Percentiles rank a stretch among this genome's conserved stretches.
Conservation (phyloP, 1,140 invertebrate species). For the Drepana arcuata region DNA sequence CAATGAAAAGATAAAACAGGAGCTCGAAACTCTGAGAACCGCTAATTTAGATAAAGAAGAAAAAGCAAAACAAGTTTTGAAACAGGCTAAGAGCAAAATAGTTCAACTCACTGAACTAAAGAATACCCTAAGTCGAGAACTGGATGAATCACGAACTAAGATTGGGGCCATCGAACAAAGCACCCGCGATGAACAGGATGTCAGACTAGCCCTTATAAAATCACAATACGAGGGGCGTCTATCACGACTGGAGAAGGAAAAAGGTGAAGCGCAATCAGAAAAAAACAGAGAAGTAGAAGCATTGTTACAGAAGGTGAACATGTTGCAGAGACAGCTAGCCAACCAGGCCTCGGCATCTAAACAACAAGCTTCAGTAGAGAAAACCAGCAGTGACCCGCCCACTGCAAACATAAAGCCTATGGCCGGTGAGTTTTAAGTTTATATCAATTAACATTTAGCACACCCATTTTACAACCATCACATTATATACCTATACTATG, state of each 20-base stretch:
- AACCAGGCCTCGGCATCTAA: slow-evolving; percentile 78
- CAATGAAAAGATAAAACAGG: slow-evolving; percentile 78
- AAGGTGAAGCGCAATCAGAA: slow-evolving; percentile 77
- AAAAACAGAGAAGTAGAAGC: slow-evolving; percentile 82
- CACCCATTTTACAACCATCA: too few species aligned
- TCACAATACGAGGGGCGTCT: slow-evolving; percentile 82
- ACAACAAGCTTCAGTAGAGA: slow-evolving; percentile 77
- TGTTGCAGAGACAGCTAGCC: slow-evolving; percentile 86
- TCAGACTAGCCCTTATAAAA: slow-evolving; percentile 75
- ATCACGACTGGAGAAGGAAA: slow-evolving; percentile 83
- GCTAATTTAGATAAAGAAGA: slow-evolving; percentile 79
- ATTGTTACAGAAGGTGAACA: slow-evolving; percentile 79
- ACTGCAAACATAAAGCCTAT: slow-evolving; percentile 96
- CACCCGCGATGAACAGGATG: slow-evolving; percentile 74
- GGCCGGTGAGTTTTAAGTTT: slow-evolving; percentile 75
- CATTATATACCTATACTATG: too few species aligned
- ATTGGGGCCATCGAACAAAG: slow-evolving; percentile 67
- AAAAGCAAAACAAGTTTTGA: slow-evolving; percentile 80
- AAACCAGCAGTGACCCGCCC: slow-evolving; percentile 83
- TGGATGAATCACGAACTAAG: slow-evolving; percentile 75
- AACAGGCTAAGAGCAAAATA: slow-evolving; percentile 81
- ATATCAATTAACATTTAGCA: neutral
- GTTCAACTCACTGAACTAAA: slow-evolving; percentile 79
- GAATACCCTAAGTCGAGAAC: slow-evolving; percentile 73
- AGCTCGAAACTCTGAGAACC: slow-evolving; percentile 79